These are phyloP conservation scores for Eonycteris spelaea DNA, from an alignment of 2,113 vertebrate species.

Conservation along the genomic window DNA sequence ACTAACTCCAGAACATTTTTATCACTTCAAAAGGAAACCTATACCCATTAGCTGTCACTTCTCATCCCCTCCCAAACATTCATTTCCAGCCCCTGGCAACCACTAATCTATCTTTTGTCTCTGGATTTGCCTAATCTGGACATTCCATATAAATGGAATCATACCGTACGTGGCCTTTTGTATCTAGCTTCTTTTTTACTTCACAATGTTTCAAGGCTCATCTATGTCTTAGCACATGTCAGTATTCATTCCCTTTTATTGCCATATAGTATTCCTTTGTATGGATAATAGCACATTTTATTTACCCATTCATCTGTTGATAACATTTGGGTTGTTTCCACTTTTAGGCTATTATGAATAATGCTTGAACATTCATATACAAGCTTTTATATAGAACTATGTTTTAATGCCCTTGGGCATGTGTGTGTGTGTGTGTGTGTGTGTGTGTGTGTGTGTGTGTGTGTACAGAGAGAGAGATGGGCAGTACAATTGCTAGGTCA, in stretches of 20 bases:
- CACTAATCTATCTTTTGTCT: not conserved
- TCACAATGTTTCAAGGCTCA: not conserved
- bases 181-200: not conserved
- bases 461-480: too few relatives aligned
- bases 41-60: not conserved
- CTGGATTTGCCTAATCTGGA: not conserved
- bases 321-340: not conserved
- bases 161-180: not conserved
- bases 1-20: not conserved
- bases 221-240: too few relatives aligned
- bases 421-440: too few relatives aligned
- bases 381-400: not conserved
- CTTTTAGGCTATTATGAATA: not conserved
- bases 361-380: not conserved
- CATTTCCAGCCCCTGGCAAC: not conserved
- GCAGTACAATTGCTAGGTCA: not conserved
- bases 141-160: not conserved
- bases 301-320: not conserved
- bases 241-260: not conserved
- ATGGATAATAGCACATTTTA: not conserved
- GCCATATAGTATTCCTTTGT: not conserved
- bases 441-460: too few relatives aligned
- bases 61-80: too few relatives aligned
- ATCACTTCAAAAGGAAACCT: not conserved
- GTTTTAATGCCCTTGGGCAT: not conserved